Percentiles rank a stretch among this genome's conserved stretches.
Conservation (phyloP, 2,888 invertebrate genomes). For the Acronicta alni region DNA sequence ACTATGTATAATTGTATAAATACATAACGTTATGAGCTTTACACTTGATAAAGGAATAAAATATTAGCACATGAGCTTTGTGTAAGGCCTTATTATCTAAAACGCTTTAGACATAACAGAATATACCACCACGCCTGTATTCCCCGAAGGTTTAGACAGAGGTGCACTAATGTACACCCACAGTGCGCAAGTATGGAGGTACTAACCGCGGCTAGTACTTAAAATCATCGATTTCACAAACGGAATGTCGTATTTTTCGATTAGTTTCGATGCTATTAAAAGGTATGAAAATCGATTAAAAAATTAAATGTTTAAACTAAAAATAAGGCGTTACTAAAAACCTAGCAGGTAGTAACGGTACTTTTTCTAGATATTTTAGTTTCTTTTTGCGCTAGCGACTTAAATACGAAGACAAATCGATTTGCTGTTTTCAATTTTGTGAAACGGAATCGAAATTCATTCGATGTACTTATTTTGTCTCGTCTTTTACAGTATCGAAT, state of each 20-base stretch:
- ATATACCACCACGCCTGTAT: no score
- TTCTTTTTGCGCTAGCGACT: background rate
- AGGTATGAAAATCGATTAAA: background rate
- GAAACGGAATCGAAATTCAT: slow-evolving; percentile 4
- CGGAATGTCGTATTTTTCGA: background rate
- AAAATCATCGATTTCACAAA: background rate
- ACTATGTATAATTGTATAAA: background rate
- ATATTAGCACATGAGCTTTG: no score
- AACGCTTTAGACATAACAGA: no score
- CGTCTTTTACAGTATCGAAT: background rate
- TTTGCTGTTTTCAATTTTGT: slow-evolving; percentile 4
- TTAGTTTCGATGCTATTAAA: background rate
- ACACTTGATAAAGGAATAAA: no score
- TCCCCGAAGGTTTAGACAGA: no score
- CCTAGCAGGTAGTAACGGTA: background rate
- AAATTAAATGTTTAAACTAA: background rate
- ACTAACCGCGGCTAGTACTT: no score
- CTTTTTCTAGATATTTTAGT: background rate
- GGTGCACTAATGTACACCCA: no score
- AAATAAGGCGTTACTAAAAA: background rate
- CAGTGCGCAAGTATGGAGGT: no score
- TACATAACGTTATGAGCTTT: background rate
- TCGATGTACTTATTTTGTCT: background rate
- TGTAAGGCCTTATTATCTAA: no score
- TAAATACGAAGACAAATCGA: background rate